Base-by-base conservation (phyloP, 2,113 vertebrate genomes). In the Actenoides hombroni region DNA sequence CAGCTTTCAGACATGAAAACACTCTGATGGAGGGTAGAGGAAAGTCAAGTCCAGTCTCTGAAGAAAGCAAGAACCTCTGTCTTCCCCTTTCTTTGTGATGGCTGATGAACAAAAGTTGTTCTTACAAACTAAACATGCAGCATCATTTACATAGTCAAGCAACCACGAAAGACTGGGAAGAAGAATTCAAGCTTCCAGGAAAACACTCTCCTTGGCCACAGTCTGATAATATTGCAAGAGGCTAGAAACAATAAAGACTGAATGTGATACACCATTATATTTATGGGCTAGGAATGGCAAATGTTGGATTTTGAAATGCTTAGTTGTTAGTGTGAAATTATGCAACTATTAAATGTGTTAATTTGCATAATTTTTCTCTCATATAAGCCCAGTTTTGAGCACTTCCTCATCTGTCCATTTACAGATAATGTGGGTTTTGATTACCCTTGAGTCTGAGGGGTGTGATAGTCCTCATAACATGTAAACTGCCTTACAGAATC, bases 361-460 rank as follows among this genome's bases (percentile, higher is more conserved):
- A 97, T 94, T 94, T 95, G 75, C 77, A 83, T 91, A 77, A 33
- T 91, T 95, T 95, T 91, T 83, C 64, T 80, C 49, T 92, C 56
- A 8, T 63, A 31, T 59, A 71, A 83, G 61, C 65, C 53, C 40
- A 56, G n/a, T 90, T 94, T 87, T 88, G 90, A 93, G 60, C 64
- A 83, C 63, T 93, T 96, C 20, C 16, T 94, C 85, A 67, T 95
- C 67, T 95, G 90, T 91, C 87, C 92, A 70, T 91, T 89, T 95
- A 44, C 54, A 95, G 93, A 88, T 87, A 95, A 95, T 83, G 44
- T 56, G 39, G 44, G 25, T 48, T 90, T 85, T 94, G 84, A 95
- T 95, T 85, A 75, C 57, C 29, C 40, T 61, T 60, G 70, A 70
- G 82, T 63, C 61, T 82, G 78, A 71, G 82, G 86, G 74, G 65